A percentile compares a stretch with the other conserved stretches of the same genome.
These are phyloP conservation scores for Gymnorhina tibicen DNA, from an alignment of 2,113 vertebrate species.

Conservation along the genomic window DNA sequence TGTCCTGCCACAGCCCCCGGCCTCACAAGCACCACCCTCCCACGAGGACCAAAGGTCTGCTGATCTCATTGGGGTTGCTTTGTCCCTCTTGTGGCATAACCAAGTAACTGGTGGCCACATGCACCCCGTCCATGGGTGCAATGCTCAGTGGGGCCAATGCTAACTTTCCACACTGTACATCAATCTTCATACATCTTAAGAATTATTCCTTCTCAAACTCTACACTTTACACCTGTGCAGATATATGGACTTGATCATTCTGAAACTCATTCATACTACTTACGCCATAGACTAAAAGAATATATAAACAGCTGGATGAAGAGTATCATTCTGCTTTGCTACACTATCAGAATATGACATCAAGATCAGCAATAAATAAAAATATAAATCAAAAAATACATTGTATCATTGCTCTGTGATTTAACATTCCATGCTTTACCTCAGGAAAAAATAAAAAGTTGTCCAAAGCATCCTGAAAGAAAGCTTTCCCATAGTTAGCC, in stretches of 20 bases:
- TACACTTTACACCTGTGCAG: not conserved
- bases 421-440: not conserved
- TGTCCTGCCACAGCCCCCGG: not conserved
- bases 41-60: not conserved
- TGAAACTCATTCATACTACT: not conserved
- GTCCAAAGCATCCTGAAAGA: slow-evolving; percentile 18
- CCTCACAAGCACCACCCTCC: not conserved
- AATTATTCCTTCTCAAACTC: not conserved
- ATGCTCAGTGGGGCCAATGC: not conserved
- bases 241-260: not conserved
- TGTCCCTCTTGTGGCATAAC: not conserved
- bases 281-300: not conserved
- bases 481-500: not conserved
- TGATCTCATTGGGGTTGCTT: not conserved
- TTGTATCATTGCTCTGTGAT: not conserved
- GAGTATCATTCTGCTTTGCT: not conserved
- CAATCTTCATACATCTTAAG: not conserved
- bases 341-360: not conserved
- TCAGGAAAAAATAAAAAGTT: not conserved
- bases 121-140: not conserved
- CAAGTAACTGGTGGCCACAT: not conserved
- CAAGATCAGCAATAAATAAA: slow-evolving; percentile 42
- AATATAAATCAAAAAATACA: slow-evolving; percentile 30
- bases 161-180: not conserved
- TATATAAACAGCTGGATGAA: not conserved